These are phyloP conservation scores for Sesia apiformis DNA, from an alignment of 2,888 invertebrate genomes.

Conservation along the genomic window DNA sequence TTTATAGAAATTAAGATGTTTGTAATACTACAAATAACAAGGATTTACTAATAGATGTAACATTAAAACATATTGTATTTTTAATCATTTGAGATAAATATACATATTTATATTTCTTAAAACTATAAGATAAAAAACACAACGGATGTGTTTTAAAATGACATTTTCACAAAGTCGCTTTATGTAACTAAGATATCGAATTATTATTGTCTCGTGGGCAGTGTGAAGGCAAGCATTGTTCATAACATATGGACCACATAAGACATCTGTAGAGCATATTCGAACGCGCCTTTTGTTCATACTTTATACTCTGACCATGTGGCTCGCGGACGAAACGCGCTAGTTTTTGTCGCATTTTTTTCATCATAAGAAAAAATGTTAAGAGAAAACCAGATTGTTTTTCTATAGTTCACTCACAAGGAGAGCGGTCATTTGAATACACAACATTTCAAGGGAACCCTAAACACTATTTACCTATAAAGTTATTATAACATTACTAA, in stretches of 20 bases:
- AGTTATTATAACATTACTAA: too few relatives aligned
- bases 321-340: conserved; percentile 40
- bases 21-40: background rate
- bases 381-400: background rate
- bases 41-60: too few relatives aligned
- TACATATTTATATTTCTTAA: background rate
- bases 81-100: background rate
- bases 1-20: conserved; percentile 4
- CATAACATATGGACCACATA: conserved; percentile 23
- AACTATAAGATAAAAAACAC: background rate
- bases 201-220: conserved; percentile 13
- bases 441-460: too few relatives aligned
- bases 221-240: conserved; percentile 40
- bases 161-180: background rate
- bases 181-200: conserved; percentile 13
- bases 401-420: background rate
- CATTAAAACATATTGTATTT: too few relatives aligned
- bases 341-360: conserved; percentile 53
- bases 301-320: conserved; percentile 40
- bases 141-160: background rate
- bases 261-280: conserved; percentile 69
- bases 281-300: conserved; percentile 55
- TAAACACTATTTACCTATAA: too few relatives aligned
- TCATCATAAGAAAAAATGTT: conserved; percentile 28
- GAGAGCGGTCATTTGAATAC: too few relatives aligned